Evolutionary conservation across 2,797 vertebrate genomes (phyloP).

Genomic region (Eutrigla gurnardus): DNA sequence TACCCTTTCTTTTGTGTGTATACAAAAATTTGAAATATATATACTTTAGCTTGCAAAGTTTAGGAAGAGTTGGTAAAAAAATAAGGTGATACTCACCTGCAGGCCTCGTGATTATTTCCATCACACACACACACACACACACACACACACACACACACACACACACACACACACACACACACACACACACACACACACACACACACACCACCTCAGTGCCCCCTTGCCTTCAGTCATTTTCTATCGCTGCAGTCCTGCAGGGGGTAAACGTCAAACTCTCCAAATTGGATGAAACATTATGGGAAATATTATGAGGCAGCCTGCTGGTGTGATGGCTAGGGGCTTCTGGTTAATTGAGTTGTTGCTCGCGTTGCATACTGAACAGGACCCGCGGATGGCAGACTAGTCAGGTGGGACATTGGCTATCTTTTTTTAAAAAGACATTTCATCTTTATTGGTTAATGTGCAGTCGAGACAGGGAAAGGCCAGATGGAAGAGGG

Average conservation of each 20-base stretch:
- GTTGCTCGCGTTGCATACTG: constrained; percentile 76
- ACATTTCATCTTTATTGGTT: constrained; percentile 62
- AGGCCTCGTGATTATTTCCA: constrained; percentile 46
- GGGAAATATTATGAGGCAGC: constrained; percentile 84
- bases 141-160: constrained; percentile 15
- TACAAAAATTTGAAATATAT: constrained; percentile 39
- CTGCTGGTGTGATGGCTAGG: constrained; percentile 79
- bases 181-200: constrained; percentile 16
- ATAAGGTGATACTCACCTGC: constrained; percentile 51
- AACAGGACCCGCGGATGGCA: constrained; percentile 57
- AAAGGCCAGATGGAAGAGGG: constrained; percentile 27
- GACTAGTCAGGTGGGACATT: constrained; percentile 49
- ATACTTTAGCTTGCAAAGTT: constrained; percentile 48
- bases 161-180: constrained; percentile 12
- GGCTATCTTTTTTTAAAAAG: constrained; percentile 38
- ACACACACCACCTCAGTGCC: constrained; percentile 53
- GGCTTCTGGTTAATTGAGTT: constrained; percentile 81
- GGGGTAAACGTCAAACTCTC: constrained; percentile 82
- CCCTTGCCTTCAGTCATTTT: constrained; percentile 80
- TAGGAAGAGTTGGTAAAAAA: constrained; percentile 40
- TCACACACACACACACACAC: constrained; percentile 45
- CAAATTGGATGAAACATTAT: constrained; percentile 88
- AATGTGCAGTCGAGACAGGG: constrained; percentile 31
- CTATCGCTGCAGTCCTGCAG: constrained; percentile 77
- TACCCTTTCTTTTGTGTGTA: constrained; percentile 40